Conservation (phyloP, 2,888 invertebrate genomes). For the Nyleta sp. region DNA sequence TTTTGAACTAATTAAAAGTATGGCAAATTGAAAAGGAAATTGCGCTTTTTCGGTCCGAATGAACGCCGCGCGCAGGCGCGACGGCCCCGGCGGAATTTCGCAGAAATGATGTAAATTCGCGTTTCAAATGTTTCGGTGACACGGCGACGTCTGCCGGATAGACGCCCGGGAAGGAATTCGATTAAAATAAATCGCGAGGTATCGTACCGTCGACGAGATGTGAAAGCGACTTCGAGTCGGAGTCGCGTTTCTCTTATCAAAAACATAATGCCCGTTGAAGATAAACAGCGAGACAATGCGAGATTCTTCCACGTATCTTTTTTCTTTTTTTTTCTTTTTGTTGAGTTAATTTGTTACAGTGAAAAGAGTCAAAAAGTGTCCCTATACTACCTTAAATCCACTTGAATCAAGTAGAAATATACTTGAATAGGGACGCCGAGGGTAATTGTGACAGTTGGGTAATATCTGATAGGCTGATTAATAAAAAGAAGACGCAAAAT, state of each 20-base stretch:
- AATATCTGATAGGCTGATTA: no score
- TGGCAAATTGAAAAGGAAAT: conserved; percentile 20
- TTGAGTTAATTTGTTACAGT: no score
- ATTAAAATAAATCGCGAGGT: conserved; percentile 68
- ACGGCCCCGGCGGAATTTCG: conserved; percentile 23
- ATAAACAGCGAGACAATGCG: conserved; percentile 19
- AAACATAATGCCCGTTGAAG: conserved; percentile 31
- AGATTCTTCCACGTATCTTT: neutral
- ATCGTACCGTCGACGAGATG: conserved; percentile 50
- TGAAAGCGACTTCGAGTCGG: conserved; percentile 27
- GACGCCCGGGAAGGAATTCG: conserved; percentile 55
- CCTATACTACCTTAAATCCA: no score
- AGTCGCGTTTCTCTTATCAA: conserved; percentile 42
- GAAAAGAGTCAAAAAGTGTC: no score
- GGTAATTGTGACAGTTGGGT: no score
- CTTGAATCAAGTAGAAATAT: no score
- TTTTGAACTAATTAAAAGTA: conserved; percentile 12
- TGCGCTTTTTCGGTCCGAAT: conserved; percentile 13
- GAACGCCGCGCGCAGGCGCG: neutral
- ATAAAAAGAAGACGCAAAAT: no score
- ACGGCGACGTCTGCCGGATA: conserved; percentile 48
- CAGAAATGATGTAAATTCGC: conserved; percentile 54
- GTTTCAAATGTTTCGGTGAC: conserved; percentile 49
- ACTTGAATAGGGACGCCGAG: no score
- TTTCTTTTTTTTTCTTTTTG: neutral